These are phyloP conservation scores for Cephonodes hylas DNA, from an alignment of 2,888 invertebrate species.

Conservation along the genomic window DNA sequence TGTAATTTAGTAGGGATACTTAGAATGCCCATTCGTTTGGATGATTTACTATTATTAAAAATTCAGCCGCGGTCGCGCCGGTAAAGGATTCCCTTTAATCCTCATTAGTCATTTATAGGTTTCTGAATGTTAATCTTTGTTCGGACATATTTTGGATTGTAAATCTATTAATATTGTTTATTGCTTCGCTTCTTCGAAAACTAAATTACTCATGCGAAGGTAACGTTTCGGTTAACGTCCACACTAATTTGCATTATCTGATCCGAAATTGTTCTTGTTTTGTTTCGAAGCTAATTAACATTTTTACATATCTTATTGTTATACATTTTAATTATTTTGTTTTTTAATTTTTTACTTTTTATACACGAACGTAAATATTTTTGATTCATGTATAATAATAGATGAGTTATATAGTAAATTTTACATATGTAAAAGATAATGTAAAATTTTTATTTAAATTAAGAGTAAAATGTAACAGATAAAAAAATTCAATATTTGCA, in stretches of 20 bases:
- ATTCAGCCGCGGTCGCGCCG: conserved; percentile 42
- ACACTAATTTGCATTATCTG: conserved; percentile 6
- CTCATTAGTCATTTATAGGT: conserved; percentile 67
- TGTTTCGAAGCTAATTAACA: neutral
- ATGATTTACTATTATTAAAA: conserved; percentile 68
- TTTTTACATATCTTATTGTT: neutral
- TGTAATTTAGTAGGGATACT: conserved; percentile 57
- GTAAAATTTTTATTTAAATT: no score
- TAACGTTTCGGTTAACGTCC: conserved; percentile 11
- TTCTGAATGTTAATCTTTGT: conserved; percentile 57
- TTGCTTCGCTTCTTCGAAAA: conserved; percentile 25
- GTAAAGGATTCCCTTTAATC: conserved; percentile 51
- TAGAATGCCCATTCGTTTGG: conserved; percentile 52
- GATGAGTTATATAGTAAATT: no score
- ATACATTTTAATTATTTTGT: neutral
- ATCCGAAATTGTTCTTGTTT: neutral
- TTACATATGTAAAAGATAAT: no score
- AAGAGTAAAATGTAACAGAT: no score
- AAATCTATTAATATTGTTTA: conserved; percentile 33
- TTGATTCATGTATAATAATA: no score
- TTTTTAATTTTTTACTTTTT: neutral
- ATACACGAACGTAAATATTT: neutral
- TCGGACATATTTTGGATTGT: conserved; percentile 12
- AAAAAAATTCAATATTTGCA: neutral
- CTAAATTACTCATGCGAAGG: neutral